phyloP scores from a whole-genome alignment of 2,797 vertebrate genomes.

The Eidolon dupreanum region DNA sequence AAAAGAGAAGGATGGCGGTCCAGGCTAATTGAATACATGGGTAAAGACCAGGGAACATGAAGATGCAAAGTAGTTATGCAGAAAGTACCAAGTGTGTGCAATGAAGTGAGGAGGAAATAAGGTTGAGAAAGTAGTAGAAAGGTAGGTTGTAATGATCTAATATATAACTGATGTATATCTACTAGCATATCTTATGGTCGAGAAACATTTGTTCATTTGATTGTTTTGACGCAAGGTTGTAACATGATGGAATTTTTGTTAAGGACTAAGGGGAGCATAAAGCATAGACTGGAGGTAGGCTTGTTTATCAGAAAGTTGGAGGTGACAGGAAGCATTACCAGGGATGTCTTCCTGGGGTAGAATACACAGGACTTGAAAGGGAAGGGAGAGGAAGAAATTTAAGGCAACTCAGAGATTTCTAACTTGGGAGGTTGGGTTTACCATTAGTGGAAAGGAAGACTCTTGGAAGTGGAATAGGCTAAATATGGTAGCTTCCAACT shows the following conservation, averaged over 20 bases:
- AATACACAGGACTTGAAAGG: neutral
- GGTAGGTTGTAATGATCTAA: fast-evolving
- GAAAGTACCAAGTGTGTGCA: fast-evolving
- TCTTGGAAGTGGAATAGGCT: neutral
- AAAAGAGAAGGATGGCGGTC: neutral
- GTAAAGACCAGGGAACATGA: fast-evolving
- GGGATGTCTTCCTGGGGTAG: neutral
- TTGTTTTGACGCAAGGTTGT: neutral
- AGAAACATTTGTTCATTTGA: neutral
- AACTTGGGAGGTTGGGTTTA: neutral
- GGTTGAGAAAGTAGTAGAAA: neutral
- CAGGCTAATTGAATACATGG: neutral
- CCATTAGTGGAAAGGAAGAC: too few species aligned
- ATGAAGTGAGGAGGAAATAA: neutral
- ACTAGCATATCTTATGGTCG: neutral
- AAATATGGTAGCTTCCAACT: neutral
- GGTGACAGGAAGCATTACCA: fast-evolving
- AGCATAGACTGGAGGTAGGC: neutral
- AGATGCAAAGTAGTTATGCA: fast-evolving
- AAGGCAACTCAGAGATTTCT: neutral
- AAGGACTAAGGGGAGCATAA: neutral
- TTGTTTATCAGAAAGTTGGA: neutral
- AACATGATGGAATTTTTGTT: neutral
- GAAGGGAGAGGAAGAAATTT: neutral
- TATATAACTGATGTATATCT: neutral